Evolutionary conservation across 2,888 invertebrate species (phyloP).

Genomic region (Coelogynopora nodosa): DNA sequence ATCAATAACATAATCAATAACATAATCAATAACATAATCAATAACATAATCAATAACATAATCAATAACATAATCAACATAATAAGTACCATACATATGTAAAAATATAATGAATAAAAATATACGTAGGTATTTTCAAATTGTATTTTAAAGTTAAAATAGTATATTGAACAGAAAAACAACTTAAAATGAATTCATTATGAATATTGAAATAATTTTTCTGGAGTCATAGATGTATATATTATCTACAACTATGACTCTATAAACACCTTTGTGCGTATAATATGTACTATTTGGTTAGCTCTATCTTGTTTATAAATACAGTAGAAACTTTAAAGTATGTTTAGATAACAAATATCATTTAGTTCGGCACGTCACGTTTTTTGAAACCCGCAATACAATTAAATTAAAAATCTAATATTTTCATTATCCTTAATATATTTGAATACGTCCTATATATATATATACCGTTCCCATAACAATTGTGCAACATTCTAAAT

Average conservation of each 20-base stretch:
- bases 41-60: too few relatives aligned
- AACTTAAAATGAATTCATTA: not conserved
- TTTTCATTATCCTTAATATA: not conserved
- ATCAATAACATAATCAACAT: too few relatives aligned
- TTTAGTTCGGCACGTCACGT: not conserved
- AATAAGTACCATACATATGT: not conserved
- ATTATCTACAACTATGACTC: too few relatives aligned
- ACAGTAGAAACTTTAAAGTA: not conserved
- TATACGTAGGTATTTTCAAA: not conserved
- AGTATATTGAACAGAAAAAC: not conserved
- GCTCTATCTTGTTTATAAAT: not conserved
- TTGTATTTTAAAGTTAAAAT: not conserved
- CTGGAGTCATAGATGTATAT: too few relatives aligned
- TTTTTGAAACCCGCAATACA: not conserved
- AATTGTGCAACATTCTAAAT: not conserved
- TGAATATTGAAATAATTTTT: not conserved
- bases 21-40: too few relatives aligned
- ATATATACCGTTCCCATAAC: constrained; percentile 1
- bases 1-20: too few relatives aligned
- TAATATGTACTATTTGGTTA: not conserved
- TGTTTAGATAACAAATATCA: not conserved
- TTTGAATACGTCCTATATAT: not conserved
- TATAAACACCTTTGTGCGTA: too few relatives aligned
- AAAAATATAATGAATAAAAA: not conserved
- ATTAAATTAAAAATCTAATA: not conserved